phyloP scores from a whole-genome alignment of 37 sponge, comb jelly and placozoan genomes.

The Haliclona indistincta region DNA sequence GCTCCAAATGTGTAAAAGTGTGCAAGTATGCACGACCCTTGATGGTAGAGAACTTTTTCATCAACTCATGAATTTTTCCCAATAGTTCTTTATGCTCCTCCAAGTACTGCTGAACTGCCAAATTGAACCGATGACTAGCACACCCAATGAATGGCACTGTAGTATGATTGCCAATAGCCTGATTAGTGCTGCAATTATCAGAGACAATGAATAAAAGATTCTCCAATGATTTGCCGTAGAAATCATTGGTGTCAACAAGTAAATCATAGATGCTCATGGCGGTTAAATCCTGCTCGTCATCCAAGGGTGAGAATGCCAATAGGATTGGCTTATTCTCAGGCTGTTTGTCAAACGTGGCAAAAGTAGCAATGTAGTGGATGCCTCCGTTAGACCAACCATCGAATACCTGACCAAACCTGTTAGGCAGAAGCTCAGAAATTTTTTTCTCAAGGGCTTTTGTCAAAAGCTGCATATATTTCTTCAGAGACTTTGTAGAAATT shows the following conservation, averaged over 20 bases:
- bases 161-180: background rate
- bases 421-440: background rate
- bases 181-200: conserved; percentile 5
- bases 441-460: background rate
- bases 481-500: background rate
- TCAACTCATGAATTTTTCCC: background rate
- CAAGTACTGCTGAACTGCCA: conserved; percentile 16
- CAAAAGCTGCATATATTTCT: background rate
- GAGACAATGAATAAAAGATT: conserved; percentile 1
- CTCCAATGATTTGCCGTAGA: conserved; percentile 3
- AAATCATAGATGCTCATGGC: background rate
- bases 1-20: background rate
- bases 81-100: background rate
- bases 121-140: conserved; percentile 8
- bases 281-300: background rate
- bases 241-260: background rate
- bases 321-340: background rate
- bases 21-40: background rate
- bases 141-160: conserved; percentile 9
- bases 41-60: background rate
- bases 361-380: background rate
- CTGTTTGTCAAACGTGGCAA: background rate
- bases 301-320: conserved; percentile 8
- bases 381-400: background rate
- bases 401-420: background rate